Evolutionary conservation across 2,888 invertebrate genomes (phyloP), one percentile per base, ranked within the genome.

Genomic region (Cephus nigrinus): DNA sequence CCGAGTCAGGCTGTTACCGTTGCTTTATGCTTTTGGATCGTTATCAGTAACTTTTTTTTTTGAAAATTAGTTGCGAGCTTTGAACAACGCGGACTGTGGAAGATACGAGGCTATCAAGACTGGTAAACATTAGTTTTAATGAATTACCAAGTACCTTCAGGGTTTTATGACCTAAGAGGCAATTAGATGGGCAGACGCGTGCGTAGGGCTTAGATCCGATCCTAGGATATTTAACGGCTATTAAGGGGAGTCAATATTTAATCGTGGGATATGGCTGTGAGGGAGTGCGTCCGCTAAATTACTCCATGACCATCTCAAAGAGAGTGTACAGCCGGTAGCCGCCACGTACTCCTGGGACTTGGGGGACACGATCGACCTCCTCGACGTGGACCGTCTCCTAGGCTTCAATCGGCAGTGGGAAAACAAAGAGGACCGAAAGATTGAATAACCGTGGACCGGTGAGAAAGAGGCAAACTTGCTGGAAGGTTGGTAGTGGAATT

Each of bases 211-310:
- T 33, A 23, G 35, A 35, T 30, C n/a, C 23, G n/a, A 12, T 33
- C 35, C 31, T 74, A 35, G 74, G 35, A 30, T 34, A 74, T 74
- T 36, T 30, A 74, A 35, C 35, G 74, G n/a, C 35, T 34, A 33
- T 36, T 36, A 36, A 32, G 74, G 15, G 5, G 35, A 74, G 74
- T 33, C 34, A 74, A 36, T 35, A 74, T 71, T 71, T 71, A 71
- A 71, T 71, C 71, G 71, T 31, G 31, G 71, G 71, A 55, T 55
- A 55, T 23, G 55, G 23, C 55, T 55, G 55, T 2, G 9, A 5
- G 23, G 9, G 2, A 55, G 55, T 23, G 9, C 55, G 23, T 55
- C 23, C 23, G 23, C 55, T 55, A 2, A 55, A 55, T 55, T 55
- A 55, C 55, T 55, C 9, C 55, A 23, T 23, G 55, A 55, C 55